Base-by-base conservation (phyloP, 2,113 vertebrate genomes). In the Nothobranchius furzeri region DNA sequence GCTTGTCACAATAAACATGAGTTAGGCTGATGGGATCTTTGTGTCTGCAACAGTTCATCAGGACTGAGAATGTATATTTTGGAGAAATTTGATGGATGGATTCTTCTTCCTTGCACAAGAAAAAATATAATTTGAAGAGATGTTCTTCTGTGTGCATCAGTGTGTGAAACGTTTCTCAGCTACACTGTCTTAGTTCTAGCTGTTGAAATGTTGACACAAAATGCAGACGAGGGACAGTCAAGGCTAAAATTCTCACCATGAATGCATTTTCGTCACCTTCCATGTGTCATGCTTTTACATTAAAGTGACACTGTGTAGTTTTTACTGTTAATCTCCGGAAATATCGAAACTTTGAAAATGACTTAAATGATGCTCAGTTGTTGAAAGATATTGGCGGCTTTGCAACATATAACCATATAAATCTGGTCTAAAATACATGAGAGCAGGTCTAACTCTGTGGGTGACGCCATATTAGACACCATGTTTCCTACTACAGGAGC, bases 1-100 rank as follows among this genome's bases (percentile, higher is more conserved):
- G 45, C 62, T 52, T 67, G 68, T 63, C 73, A 82, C 43, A 75
- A 70, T 72, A 61, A 82, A 48, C 52, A 40, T 78, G 60, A 69
- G 45, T 9, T 57, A 48, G 55, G 65, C 47, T 81, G 77, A 79
- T 53, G 62, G 60, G 40, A 78, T 54, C 55, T 36, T n/a, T 46
- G 43, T 46, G 43, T 25, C 51, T 20, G 12, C 49, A 67, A 40
- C 54, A 25, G 48, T 54, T 60, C 61, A 68, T 49, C 30, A 50
- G 47, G 60, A 72, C 25, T 46, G 46, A 48, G 6, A 36, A 47
- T 24, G 30, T 49, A 36, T 56, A 25, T 40, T 30, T 25, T 43
- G 36, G n/a, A n/a, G 67, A 45, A 9, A 58, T 73, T 57, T 67
- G 13, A 9, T 9, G 50, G 11, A 65, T 13, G 24, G 53, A 58